Percentiles rank a stretch among this genome's conserved stretches.
Conservation (phyloP, 1,140 invertebrate genomes). For the Bilobella aurantiaca region DNA sequence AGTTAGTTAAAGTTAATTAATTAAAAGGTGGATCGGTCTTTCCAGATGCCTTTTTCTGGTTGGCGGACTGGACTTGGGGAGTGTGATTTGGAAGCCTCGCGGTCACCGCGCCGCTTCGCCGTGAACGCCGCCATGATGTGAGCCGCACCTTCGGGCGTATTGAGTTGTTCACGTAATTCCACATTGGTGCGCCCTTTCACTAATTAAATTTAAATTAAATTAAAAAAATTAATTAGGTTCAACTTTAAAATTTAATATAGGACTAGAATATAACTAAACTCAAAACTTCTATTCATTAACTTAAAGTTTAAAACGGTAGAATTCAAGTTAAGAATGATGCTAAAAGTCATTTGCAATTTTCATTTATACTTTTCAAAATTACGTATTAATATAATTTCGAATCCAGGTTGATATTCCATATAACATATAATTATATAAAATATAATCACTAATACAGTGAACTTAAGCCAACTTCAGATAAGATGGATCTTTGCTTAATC, state of each 20-base stretch:
- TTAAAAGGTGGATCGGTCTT: not conserved
- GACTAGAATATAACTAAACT: too few species aligned
- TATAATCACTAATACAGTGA: too few species aligned
- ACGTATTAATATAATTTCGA: too few species aligned
- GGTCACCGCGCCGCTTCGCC: constrained; percentile 65
- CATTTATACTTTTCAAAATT: too few species aligned
- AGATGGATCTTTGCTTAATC: too few species aligned
- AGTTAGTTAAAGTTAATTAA: too few species aligned
- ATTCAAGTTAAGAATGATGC: not conserved
- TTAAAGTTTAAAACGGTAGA: not conserved
- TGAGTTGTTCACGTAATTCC: constrained; percentile 96
- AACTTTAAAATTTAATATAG: not conserved
- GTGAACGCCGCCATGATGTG: constrained; percentile 80
- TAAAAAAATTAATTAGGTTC: not conserved
- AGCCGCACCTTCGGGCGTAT: constrained; percentile 90
- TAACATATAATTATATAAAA: too few species aligned
- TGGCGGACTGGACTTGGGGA: not conserved
- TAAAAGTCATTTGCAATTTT: too few species aligned
- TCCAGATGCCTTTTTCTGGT: not conserved
- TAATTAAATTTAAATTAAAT: constrained; percentile 42
- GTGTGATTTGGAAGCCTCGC: constrained; percentile 37
- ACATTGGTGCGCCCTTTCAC: constrained; percentile 99
- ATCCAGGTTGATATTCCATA: too few species aligned
- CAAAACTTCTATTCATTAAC: too few species aligned
- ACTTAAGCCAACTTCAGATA: too few species aligned